Conservation (phyloP, 2,888 invertebrate species). For the Meteorus colon region DNA sequence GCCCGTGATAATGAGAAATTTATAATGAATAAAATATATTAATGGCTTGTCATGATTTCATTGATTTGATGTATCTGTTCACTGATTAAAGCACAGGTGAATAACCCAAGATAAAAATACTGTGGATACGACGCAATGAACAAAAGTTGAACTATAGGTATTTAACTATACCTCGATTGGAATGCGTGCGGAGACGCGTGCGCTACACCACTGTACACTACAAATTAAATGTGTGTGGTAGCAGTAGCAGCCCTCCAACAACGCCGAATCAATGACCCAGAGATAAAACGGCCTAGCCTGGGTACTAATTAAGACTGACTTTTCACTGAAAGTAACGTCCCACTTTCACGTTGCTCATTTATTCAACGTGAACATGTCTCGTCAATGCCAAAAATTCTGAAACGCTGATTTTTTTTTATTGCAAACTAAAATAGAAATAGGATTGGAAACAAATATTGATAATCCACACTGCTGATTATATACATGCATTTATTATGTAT, state of each 20-base stretch:
- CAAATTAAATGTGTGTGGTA: not conserved
- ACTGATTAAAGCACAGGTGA: conserved; percentile 67
- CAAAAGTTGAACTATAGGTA: conserved; percentile 50
- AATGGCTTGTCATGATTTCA: conserved; percentile 35
- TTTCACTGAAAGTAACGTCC: conserved; percentile 63
- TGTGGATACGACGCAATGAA: conserved; percentile 51
- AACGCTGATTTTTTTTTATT: not conserved
- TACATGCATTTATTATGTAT: too few relatives aligned
- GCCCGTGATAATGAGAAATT: not conserved
- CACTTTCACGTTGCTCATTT: conserved; percentile 53
- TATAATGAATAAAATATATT: not conserved
- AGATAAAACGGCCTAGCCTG: conserved; percentile 66
- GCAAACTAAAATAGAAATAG: not conserved
- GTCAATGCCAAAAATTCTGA: conserved; percentile 5
- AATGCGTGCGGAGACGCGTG: conserved; percentile 48
- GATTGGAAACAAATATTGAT: too few relatives aligned
- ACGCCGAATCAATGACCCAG: conserved; percentile 68
- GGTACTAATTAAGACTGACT: conserved; percentile 66
- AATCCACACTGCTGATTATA: too few relatives aligned
- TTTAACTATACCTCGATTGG: conserved; percentile 64
- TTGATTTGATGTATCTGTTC: conserved; percentile 46
- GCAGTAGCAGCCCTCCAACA: conserved; percentile 43
- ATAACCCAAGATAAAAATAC: conserved; percentile 73
- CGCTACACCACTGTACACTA: conserved; percentile 33
- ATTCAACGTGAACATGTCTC: conserved; percentile 9